Evolutionary conservation across 1,140 invertebrate genomes (phyloP).

Genomic region (Trichonephila clavata): DNA sequence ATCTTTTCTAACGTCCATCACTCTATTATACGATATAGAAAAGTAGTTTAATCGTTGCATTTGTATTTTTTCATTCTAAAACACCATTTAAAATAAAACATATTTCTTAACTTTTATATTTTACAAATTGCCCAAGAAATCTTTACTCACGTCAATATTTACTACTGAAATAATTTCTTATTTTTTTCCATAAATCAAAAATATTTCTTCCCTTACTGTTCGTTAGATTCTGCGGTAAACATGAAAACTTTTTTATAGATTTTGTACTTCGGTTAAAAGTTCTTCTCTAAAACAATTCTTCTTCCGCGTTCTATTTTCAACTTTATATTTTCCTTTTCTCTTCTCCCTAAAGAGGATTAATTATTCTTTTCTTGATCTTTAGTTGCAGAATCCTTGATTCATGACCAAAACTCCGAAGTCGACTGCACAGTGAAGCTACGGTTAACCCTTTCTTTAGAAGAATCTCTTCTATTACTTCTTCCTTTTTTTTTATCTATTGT

Average conservation of each 20-base stretch:
- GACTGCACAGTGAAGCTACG: background rate
- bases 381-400: constrained; percentile 44
- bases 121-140: no score
- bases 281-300: constrained; percentile 15
- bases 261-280: constrained; percentile 15
- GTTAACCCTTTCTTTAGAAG: constrained; percentile 31
- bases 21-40: no score
- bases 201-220: no score
- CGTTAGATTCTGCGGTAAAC: no score
- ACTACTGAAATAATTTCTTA: no score
- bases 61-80: no score
- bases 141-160: no score
- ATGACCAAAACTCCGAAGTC: background rate
- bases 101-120: no score
- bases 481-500: background rate
- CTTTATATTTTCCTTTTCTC: background rate
- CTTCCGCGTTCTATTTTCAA: background rate
- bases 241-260: background rate
- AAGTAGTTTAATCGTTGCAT: no score
- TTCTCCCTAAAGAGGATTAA: constrained; percentile 19
- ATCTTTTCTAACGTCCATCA: no score
- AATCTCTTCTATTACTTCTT: background rate
- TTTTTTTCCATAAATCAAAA: no score
- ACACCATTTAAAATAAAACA: no score
- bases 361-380: constrained; percentile 45